Evolutionary conservation across 2,888 invertebrate genomes (phyloP).

Genomic region (Macropis europaea): DNA sequence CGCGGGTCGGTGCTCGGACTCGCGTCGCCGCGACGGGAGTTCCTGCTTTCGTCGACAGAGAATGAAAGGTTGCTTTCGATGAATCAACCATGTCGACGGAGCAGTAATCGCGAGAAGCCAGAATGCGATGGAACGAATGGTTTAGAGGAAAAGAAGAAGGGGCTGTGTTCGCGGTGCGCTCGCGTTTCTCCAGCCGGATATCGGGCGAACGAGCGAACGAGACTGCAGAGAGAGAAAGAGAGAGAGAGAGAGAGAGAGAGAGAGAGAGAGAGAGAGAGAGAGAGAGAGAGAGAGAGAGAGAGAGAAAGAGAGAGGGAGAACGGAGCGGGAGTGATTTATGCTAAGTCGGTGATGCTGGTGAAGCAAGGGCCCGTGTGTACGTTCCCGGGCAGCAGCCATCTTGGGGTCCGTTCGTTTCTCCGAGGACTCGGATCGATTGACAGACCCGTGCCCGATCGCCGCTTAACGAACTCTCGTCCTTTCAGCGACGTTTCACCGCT

Average conservation of each 20-base stretch:
- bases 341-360: conserved; percentile 75
- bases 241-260: conserved; percentile 9
- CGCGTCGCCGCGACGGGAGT: no score
- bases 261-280: conserved; percentile 6
- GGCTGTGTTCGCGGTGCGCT: conserved; percentile 45
- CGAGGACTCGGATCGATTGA: conserved; percentile 62
- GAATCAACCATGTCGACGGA: no score
- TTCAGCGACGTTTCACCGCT: conserved; percentile 36
- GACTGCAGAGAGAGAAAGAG: no score
- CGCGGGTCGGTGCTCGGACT: no score
- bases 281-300: conserved; percentile 16
- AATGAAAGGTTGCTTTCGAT: no score
- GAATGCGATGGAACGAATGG: neutral
- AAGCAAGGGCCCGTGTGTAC: conserved; percentile 71
- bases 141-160: conserved; percentile 5
- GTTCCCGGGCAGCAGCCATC: conserved; percentile 66
- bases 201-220: conserved; percentile 43
- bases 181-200: conserved; percentile 60
- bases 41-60: no score
- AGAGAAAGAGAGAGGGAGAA: conserved; percentile 50
- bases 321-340: conserved; percentile 78
- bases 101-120: neutral
- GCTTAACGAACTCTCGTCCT: conserved; percentile 61
- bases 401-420: conserved; percentile 64
- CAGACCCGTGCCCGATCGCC: conserved; percentile 58